Evolutionary conservation across 2,113 vertebrate species (phyloP).

Genomic region (Castor canadensis): DNA sequence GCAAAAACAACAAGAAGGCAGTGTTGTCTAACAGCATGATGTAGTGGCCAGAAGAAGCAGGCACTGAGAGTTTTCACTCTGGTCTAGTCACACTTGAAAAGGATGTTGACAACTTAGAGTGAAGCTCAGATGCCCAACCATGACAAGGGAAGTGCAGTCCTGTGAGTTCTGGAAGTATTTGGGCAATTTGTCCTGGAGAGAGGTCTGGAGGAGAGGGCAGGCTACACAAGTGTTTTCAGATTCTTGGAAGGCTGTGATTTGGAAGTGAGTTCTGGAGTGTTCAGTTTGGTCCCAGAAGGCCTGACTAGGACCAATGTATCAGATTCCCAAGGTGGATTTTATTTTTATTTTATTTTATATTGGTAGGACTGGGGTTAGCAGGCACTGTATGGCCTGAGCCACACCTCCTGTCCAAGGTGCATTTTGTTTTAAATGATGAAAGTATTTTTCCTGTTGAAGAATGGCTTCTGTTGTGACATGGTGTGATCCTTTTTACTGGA

Average conservation of each 20-base stretch:
- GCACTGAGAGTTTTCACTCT: background rate
- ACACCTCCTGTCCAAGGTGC: too few relatives aligned
- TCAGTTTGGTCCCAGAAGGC: background rate
- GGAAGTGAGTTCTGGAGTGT: background rate
- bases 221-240: background rate
- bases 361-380: too few relatives aligned
- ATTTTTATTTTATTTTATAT: too few relatives aligned
- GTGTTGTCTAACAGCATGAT: background rate
- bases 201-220: background rate
- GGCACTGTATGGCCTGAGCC: too few relatives aligned
- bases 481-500: background rate
- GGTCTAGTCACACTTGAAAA: background rate
- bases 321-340: background rate
- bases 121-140: background rate
- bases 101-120: background rate
- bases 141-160: background rate
- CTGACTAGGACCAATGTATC: background rate
- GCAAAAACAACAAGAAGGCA: background rate
- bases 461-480: background rate
- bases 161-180: background rate
- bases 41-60: background rate
- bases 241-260: background rate
- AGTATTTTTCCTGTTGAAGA: background rate
- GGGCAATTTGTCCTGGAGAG: background rate
- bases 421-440: background rate